Base-by-base conservation (phyloP, 1,140 invertebrate genomes). In the Achatina immaculata region DNA sequence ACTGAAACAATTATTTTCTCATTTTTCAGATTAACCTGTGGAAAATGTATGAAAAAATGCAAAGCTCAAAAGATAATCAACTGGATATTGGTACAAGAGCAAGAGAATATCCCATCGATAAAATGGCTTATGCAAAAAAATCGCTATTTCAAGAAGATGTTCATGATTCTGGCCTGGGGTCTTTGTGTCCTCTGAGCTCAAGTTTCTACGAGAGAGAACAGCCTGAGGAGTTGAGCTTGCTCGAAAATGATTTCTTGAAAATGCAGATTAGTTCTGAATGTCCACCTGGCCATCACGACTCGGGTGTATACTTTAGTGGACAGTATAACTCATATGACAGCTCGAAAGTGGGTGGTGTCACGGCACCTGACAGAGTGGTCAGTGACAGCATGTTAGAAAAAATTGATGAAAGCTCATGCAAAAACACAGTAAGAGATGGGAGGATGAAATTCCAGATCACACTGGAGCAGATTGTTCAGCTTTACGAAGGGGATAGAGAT, bases 401-500 rank as follows among this genome's bases (percentile, higher is more conserved):
- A 62, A 31, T 31, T 2, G 28, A 4, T 21, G 24, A 58, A n/a
- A n/a, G n/a, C n/a, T n/a, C n/a, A n/a, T n/a, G n/a, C n/a, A n/a
- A n/a, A n/a, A n/a, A n/a, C n/a, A n/a, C n/a, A n/a, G n/a, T n/a
- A 51, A 51, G 48, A 51, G 48, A 51, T 14, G 48, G 48, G 11
- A 24, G 48, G 24, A 51, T 14, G 48, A 51, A 11, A 51, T 51
- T 24, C 48, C 24, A 51, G 48, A 66, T 66, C 31, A 19, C 62
- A 16, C 19, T 66, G 14, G 62, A 66, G 9, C 62, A 66, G 28
- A 14, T 19, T 14, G 28, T 74, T 40, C 36, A 74, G 36, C 48
- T 78, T 34, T 78, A 28, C 43, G 36, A 55, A 40, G 48, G 58
- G 28, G 76, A 78, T 40, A 65, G 34, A 42, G 76, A 78, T 42